These are phyloP conservation scores for Vulpes lagopus DNA, from an alignment of 2,113 vertebrate genomes.

Conservation along the genomic window DNA sequence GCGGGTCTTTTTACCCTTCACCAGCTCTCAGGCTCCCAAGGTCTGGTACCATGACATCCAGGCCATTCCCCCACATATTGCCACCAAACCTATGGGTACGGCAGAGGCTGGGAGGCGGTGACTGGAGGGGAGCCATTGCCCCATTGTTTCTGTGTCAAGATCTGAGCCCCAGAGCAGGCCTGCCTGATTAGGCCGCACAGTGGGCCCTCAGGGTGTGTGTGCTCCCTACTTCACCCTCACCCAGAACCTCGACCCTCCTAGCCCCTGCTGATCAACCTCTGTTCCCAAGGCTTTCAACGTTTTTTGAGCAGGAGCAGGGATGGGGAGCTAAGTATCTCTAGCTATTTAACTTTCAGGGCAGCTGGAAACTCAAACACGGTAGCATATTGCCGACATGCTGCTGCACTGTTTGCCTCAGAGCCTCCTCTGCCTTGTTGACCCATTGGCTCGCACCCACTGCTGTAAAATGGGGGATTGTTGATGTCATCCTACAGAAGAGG, in stretches of 20 bases:
- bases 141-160: not conserved
- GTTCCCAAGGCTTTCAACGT: not conserved
- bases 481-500: not conserved
- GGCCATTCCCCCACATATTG: not conserved
- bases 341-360: not conserved
- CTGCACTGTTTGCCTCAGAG: not conserved
- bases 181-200: too few species aligned
- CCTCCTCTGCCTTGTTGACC: not conserved
- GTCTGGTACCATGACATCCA: not conserved
- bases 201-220: not conserved
- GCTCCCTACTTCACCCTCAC: not conserved
- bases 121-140: not conserved
- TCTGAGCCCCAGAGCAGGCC: not conserved
- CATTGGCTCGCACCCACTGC: not conserved
- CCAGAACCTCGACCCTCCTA: not conserved
- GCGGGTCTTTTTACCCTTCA: not conserved
- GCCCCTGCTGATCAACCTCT: not conserved
- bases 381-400: not conserved
- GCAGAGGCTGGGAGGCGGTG: not conserved
- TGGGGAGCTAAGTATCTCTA: not conserved
- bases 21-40: not conserved
- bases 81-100: not conserved
- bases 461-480: accelerated
- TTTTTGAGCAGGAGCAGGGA: accelerated
- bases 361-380: too few species aligned